A percentile compares a stretch with the other conserved stretches of the same genome.
phyloP scores from a whole-genome alignment of 1,140 invertebrate species.

The Dufourea novaeangliae region DNA sequence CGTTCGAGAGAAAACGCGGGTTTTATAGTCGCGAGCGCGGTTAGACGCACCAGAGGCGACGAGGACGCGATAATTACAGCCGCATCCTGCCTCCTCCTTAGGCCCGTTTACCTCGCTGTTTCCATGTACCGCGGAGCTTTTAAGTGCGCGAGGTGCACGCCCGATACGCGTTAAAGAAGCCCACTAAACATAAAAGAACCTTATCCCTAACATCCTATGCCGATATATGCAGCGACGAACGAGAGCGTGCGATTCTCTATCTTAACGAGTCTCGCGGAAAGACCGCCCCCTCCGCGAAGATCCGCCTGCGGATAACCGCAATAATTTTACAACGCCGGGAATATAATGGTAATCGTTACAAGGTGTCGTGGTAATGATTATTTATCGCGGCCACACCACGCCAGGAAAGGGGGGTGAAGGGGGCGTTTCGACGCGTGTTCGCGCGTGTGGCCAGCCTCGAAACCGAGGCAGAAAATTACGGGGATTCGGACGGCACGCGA shows the following conservation, averaged over 20 bases:
- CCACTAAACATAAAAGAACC: constrained; percentile 13
- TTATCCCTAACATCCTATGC: not conserved
- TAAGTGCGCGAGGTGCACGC: constrained; percentile 5
- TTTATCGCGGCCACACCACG: constrained; percentile 2
- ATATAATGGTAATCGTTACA: constrained; percentile 19
- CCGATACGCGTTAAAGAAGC: constrained; percentile 4
- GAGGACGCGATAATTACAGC: constrained; percentile 24
- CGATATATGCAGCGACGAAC: too few species aligned
- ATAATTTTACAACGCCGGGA: not conserved
- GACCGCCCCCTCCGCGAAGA: constrained; percentile 7
- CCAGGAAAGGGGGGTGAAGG: too few species aligned
- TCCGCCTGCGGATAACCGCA: constrained; percentile 7
- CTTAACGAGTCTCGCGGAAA: constrained; percentile 10
- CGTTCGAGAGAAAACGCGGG: not conserved
- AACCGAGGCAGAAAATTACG: not conserved
- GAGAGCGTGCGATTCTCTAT: not conserved
- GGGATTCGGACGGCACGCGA: constrained; percentile 46
- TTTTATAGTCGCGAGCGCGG: not conserved
- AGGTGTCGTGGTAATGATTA: constrained; percentile 14
- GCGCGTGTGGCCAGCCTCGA: not conserved
- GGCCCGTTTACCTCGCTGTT: constrained; percentile 1
- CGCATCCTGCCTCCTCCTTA: not conserved
- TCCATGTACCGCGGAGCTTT: not conserved
- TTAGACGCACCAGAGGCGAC: not conserved
- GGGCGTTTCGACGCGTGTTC: not conserved